Base-by-base conservation (phyloP, 2,113 vertebrate species). In the Pica pica region DNA sequence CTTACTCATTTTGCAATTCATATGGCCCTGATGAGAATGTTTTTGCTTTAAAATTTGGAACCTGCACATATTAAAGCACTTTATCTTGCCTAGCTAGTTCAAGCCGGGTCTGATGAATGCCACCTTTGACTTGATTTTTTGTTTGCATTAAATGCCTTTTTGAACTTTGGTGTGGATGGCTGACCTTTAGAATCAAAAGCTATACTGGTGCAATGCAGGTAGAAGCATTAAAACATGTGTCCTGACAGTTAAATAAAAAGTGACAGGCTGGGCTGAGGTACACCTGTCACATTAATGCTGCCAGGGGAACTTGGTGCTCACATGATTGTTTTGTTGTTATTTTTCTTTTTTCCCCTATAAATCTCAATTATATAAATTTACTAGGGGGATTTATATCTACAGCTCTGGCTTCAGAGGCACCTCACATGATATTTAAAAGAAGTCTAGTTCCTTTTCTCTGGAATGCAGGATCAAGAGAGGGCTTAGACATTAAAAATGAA, bases 141-240 rank as follows among this genome's bases (percentile, higher is more conserved):
- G 56, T 67, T 60, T 90, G 93, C 74, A 70, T 90, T 63, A 93
- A 78, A 63, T 37, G 56, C 31, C 64, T 76, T 80, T 96, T 76
- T 95, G 94, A 97, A 95, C 96, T 79, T 9, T 76, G 86, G 28
- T 74, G 65, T 60, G 73, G 65, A 81, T 67, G 55, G 57, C 65
- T 70, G 73, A 94, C 94, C 95, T 97, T 97, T 95, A 95, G 89
- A 97, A 91, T 69, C 89, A 80, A 87, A 76, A 69, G n/a, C 42
- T 63, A 3, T 67, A 50, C 15, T 87, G 88, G 69, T 92, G 78
- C 94, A 93, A 77, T 64, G 90, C 87, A 95, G 80, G 73, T 92
- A 79, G 89, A 85, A 74, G 75, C 63, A 57, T 33, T 89, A 67
- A 91, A 86, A 87, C 47, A 61, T 90, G 56, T 6, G 35, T 52